Conservation (phyloP, 1,140 invertebrate genomes). For the Galendromus occidentalis region DNA sequence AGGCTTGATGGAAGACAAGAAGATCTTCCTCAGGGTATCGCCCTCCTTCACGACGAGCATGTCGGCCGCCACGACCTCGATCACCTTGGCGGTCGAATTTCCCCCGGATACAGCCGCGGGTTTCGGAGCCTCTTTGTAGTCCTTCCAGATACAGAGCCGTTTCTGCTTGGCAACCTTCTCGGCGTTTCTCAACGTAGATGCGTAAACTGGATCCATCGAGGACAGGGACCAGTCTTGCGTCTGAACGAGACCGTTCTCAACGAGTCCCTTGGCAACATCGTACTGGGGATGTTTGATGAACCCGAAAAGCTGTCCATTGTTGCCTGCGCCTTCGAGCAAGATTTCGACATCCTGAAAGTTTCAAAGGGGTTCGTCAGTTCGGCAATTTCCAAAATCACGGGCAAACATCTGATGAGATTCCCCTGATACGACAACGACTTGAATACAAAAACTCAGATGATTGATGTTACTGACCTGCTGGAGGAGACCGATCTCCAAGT, state of each 20-base stretch:
- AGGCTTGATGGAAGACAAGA: conserved; percentile 80
- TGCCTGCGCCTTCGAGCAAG: not conserved
- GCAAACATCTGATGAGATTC: too few relatives aligned
- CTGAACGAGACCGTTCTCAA: not conserved
- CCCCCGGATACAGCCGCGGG: conserved; percentile 20
- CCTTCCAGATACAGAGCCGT: conserved; percentile 65
- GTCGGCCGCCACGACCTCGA: conserved; percentile 87
- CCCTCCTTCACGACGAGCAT: conserved; percentile 53
- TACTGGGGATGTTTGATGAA: not conserved
- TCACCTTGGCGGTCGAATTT: conserved; percentile 41
- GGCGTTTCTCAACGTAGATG: not conserved
- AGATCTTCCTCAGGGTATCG: conserved; percentile 58
- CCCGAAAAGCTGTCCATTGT: not conserved
- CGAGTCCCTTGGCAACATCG: not conserved
- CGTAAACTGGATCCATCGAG: not conserved
- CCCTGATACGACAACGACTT: too few relatives aligned
- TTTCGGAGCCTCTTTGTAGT: conserved; percentile 33
- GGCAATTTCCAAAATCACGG: too few relatives aligned
- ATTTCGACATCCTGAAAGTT: not conserved
- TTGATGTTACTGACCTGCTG: not conserved
- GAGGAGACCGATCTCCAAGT: not conserved
- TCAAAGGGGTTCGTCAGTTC: too few relatives aligned
- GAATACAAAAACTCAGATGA: too few relatives aligned
- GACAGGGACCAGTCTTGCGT: not conserved
- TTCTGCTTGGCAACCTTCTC: conserved; percentile 53